These are phyloP conservation scores for Neodiprion virginianus DNA, from an alignment of 1,140 invertebrate genomes.

Conservation along the genomic window DNA sequence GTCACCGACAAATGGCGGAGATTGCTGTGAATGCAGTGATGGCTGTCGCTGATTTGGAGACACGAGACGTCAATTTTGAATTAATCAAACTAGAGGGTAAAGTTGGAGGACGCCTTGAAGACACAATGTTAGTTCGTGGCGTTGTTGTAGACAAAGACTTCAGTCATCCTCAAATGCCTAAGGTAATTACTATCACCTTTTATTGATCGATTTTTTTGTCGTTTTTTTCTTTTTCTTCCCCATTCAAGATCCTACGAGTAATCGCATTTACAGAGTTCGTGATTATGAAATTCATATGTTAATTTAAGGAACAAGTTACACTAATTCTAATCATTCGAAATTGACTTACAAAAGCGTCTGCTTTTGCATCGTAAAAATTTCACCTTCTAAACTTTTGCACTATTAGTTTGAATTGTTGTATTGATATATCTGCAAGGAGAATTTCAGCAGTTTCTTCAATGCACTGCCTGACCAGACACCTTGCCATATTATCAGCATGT, in stretches of 20 bases:
- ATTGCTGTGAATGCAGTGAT: constrained; percentile 98
- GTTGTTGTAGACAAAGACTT: constrained; percentile 99
- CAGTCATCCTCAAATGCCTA: constrained; percentile 99
- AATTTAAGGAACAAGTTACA: too few relatives aligned
- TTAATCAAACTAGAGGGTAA: constrained; percentile 99
- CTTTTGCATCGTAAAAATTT: too few relatives aligned
- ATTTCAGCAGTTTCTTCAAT: constrained; percentile 29
- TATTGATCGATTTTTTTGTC: neutral
- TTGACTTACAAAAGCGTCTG: too few relatives aligned
- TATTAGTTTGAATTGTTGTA: too few relatives aligned
- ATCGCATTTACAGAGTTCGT: too few relatives aligned
- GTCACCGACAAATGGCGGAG: constrained; percentile 96
- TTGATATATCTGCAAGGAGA: constrained; percentile 30
- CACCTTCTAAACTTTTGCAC: too few relatives aligned
- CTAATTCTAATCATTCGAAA: too few relatives aligned
- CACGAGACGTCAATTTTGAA: constrained; percentile 98
- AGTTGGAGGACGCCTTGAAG: constrained; percentile 96
- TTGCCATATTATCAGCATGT: constrained; percentile 25
- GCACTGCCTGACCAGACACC: constrained; percentile 32
- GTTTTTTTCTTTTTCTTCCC: neutral
- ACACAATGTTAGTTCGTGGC: constrained; percentile 95
- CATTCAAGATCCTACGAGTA: neutral
- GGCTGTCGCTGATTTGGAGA: constrained; percentile 91
- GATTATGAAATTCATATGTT: too few relatives aligned
- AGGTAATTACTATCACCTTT: constrained; percentile 63